Base-by-base conservation (phyloP, 2,888 invertebrate genomes). In the Andrena camellia region DNA sequence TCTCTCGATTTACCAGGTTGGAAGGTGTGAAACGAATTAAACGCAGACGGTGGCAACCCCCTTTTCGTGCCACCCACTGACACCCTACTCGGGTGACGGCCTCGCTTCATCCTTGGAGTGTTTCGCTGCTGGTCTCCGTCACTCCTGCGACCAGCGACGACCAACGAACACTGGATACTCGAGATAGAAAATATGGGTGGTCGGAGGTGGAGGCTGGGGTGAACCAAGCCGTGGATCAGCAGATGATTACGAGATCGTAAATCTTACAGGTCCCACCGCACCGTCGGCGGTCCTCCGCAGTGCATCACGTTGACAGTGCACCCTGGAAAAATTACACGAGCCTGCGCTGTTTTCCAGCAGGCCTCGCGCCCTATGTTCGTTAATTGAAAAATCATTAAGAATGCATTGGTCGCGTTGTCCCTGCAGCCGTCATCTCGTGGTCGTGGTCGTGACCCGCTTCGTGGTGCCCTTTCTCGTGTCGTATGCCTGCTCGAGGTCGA, bases 11-110 rank as follows among this genome's bases (percentile, higher is more conserved):
- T 82, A 87, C 78, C 83, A 86, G 86, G 78, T 84, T 81, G 87
- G 88, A 90, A 91, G 90, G 90, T 89, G 91, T 84, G 90, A 91
- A 91, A 90, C 89, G 90, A 90, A 91, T 91, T 90, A 91, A 90
- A 90, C 87, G 74, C 87, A 81, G 78, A 60, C 74, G 80, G 76
- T 77, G 72, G 64, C 83, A 68, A 35, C 69, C 74, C 69, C 66
- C 59, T 57, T 62, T 54, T 67, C 57, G 63, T 23, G 33, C 73
- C 33, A 63, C 48, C 42, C 64, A 35, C 29, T 33, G 23, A 13
- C 31, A 71, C 66, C 60, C 59, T 57, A 50, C 80, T 67, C 62
- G 29, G 8, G n/a, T 8, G 13, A 23, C 50, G 33, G 59, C 60
- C 60, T 75, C 84, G 35, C 69, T 78, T 68, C 70, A 72, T 78